Base-by-base conservation (phyloP, 2,113 vertebrate genomes). In the Pseudopodoces humilis region DNA sequence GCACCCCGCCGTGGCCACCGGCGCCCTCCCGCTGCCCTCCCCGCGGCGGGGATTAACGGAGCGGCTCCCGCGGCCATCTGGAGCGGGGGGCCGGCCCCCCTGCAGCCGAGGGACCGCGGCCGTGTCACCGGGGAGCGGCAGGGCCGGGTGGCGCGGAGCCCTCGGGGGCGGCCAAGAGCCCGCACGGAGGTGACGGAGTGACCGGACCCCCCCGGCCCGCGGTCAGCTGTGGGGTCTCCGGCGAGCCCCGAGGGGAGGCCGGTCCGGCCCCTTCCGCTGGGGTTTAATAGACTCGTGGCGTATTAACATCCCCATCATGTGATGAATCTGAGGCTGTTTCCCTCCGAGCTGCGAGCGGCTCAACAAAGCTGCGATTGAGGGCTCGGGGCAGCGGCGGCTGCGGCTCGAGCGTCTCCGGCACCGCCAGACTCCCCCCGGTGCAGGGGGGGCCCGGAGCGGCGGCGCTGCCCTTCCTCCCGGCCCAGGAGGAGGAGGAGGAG, bases 291-390 rank as follows among this genome's bases (percentile, higher is more conserved):
- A 37, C 89, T 81, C 23, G 50, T 65, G 94, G 89, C 39, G 56
- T 53, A 86, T 74, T 31, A 77, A 79, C 53, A 44, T 55, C 79
- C 60, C 88, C 75, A 43, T 94, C 93, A 95, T 95, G 93, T 91
- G 94, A 96, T n/a, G 86, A 11, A 77, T 2, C 93, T 4, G n/a
- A 69, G 59, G 46, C 71, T 30, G 89, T 3, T 83, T 59, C 49
- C 46, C 41, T 71, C 15, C 43, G 88, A 83, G 76, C 82, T 13
- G 13, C 12, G 44, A 60, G 93, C 94, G 77, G 91, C 65, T 37
- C 93, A 90, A 94, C 96, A 96, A 92, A 96, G 96, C 93, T 88
- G 91, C 77, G 52, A 92, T 86, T 92, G 86, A 95, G 30, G 21
- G 91, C 88, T 49, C 62, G 39, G 8, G 93, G 83, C 22, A 88